Conservation (phyloP, 2,888 invertebrate genomes). For the Caenorhabditis plicata region DNA sequence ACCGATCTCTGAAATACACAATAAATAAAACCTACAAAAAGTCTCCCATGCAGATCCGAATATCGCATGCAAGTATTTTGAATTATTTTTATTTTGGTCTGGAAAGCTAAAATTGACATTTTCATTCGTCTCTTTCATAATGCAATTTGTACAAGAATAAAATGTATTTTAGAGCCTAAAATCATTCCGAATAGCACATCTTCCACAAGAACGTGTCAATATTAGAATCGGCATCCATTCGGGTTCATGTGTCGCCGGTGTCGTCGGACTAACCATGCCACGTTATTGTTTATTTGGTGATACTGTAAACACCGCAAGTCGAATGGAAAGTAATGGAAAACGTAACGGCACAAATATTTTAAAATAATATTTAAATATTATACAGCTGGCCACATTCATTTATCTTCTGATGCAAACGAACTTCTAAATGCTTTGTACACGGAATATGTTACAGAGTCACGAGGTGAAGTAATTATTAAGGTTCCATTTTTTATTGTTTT, state of each 20-base stretch:
- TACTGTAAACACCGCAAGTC: conserved; percentile 52
- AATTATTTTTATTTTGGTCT: no score
- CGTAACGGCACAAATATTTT: conserved; percentile 9
- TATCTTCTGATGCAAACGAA: conserved; percentile 38
- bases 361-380: conserved; percentile 3
- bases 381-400: conserved; percentile 48
- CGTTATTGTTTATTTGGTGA: conserved; percentile 56
- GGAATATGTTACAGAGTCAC: conserved; percentile 37
- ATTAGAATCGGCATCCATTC: conserved; percentile 51
- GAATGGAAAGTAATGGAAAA: conserved; percentile 54
- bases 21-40: no score
- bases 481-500: conserved; percentile 8
- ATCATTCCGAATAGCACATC: conserved; percentile 53
- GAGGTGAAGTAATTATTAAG: conserved; percentile 53
- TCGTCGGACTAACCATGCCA: conserved; percentile 55
- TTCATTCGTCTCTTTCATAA: not conserved
- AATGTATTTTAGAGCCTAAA: conserved; percentile 23
- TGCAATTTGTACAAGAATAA: not conserved
- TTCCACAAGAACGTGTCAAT: conserved; percentile 53
- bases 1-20: no score
- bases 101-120: no score
- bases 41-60: no score
- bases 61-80: no score
- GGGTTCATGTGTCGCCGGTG: conserved; percentile 52
- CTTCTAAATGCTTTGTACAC: conserved; percentile 33